Conservation (phyloP, 2,797 vertebrate species). For the Odontamblyopus lacepedii region DNA sequence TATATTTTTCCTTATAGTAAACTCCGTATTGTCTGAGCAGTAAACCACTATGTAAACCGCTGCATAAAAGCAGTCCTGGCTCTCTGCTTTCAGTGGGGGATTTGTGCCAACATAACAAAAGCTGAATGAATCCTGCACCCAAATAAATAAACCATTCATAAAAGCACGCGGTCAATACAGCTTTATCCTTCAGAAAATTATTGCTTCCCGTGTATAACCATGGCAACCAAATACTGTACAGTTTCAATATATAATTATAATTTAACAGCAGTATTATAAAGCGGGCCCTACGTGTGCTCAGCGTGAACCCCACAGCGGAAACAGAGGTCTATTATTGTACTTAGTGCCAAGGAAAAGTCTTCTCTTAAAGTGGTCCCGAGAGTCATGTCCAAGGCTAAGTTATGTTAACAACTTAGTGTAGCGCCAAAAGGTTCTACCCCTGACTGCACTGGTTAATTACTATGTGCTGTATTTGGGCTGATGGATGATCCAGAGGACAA, state of each 20-base stretch:
- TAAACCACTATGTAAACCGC: background rate
- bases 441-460: slow-evolving; percentile 32
- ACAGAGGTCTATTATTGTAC: slow-evolving; percentile 27
- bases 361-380: slow-evolving; percentile 32
- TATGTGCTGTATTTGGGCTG: slow-evolving; percentile 1
- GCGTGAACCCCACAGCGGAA: slow-evolving; percentile 15
- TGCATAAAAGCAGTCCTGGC: background rate
- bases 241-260: slow-evolving; percentile 23
- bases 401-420: slow-evolving; percentile 37
- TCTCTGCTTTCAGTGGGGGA: background rate
- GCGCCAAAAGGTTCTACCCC: slow-evolving; percentile 13
- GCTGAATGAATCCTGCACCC: slow-evolving; percentile 16
- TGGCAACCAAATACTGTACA: slow-evolving; percentile 20
- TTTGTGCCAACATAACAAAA: slow-evolving; percentile 6
- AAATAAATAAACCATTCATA: background rate
- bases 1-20: background rate
- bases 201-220: slow-evolving; percentile 7
- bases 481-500: slow-evolving; percentile 26
- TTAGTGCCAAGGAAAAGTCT: slow-evolving; percentile 33
- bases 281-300: slow-evolving; percentile 9
- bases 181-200: slow-evolving; percentile 13
- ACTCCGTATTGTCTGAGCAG: background rate
- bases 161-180: background rate
- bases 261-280: slow-evolving; percentile 17
- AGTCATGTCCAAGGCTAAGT: slow-evolving; percentile 35